These are phyloP conservation scores for Carollia perspicillata DNA, from an alignment of 2,113 vertebrate genomes.

Conservation along the genomic window DNA sequence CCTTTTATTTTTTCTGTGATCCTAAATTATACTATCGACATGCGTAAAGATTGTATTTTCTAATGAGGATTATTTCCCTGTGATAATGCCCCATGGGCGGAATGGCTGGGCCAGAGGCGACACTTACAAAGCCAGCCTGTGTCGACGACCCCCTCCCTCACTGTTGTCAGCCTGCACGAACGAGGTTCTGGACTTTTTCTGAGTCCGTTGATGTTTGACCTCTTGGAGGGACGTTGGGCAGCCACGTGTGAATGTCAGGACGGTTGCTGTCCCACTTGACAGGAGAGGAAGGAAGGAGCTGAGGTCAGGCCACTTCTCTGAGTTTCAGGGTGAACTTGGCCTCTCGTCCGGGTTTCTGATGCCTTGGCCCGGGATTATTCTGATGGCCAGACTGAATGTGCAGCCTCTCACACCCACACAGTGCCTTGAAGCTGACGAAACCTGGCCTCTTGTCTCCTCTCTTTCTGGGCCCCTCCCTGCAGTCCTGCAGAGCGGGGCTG, in stretches of 20 bases:
- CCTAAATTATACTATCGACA: background rate
- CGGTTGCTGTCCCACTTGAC: background rate
- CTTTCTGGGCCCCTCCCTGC: background rate
- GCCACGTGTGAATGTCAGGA: background rate
- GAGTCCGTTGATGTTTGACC: background rate
- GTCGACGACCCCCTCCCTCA: rapidly evolving
- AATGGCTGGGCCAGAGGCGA: background rate
- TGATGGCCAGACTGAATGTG: background rate
- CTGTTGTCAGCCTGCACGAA: rapidly evolving
- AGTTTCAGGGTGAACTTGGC: background rate
- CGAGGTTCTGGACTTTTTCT: background rate
- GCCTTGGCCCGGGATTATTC: background rate
- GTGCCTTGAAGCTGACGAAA: background rate
- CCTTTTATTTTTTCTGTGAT: background rate
- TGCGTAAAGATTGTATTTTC: background rate
- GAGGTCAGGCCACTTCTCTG: background rate
- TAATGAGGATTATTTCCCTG: background rate
- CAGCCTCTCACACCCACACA: background rate
- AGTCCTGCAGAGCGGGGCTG: background rate
- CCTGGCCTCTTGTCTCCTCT: background rate
- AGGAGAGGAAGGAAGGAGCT: background rate
- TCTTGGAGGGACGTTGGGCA: background rate
- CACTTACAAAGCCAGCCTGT: background rate
- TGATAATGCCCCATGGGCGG: background rate
- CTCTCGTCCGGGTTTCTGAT: background rate